Evolutionary conservation across 2,888 invertebrate species (phyloP).

Genomic region (Ochlodes sylvanus): DNA sequence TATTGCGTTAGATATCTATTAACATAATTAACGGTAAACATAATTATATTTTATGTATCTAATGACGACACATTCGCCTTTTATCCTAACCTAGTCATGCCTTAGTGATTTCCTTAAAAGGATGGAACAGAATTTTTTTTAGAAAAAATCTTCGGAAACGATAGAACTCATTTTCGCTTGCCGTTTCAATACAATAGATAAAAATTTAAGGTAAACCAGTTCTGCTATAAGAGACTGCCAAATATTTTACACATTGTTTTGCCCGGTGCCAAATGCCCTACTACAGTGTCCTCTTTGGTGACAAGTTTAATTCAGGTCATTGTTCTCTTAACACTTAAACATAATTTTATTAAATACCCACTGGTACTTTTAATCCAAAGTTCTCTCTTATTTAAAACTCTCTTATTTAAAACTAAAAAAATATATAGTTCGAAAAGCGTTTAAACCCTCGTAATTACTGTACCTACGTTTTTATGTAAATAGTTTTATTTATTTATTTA

Average conservation of each 20-base stretch:
- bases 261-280: slow-evolving; percentile 16
- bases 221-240: neutral
- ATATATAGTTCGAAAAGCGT: neutral
- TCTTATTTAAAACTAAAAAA: neutral
- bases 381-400: too few relatives aligned
- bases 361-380: neutral
- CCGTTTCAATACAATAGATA: neutral
- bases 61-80: too few relatives aligned
- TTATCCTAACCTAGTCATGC: too few relatives aligned
- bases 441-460: neutral
- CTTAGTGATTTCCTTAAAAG: too few relatives aligned
- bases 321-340: slow-evolving; percentile 8
- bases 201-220: slow-evolving; percentile 9
- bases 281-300: slow-evolving; percentile 4
- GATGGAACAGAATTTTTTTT: too few relatives aligned
- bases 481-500: too few relatives aligned
- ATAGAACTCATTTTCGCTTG: too few relatives aligned
- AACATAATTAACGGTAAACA: too few relatives aligned
- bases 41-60: too few relatives aligned
- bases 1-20: too few relatives aligned
- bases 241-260: slow-evolving; percentile 6
- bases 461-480: too few relatives aligned
- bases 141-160: too few relatives aligned
- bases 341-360: neutral
- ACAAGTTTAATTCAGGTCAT: slow-evolving; percentile 15